Percentiles rank a stretch among this genome's conserved stretches.
These are phyloP conservation scores for Argya squamiceps DNA, from an alignment of 2,797 vertebrate species.

Conservation along the genomic window DNA sequence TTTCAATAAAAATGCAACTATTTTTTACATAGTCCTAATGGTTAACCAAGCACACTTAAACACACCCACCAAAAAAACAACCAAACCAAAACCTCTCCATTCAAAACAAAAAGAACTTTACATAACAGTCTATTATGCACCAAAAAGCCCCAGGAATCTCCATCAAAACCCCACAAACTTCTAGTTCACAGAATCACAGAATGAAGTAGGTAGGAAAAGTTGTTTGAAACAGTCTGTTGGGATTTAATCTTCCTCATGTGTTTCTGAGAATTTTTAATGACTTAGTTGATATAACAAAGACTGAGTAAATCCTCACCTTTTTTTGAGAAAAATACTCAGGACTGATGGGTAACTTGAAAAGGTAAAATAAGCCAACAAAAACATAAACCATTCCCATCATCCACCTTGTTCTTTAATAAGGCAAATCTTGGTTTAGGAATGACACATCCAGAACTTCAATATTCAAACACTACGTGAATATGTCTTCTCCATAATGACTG, in stretches of 20 bases:
- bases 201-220: not conserved
- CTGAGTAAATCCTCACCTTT: conserved; percentile 28
- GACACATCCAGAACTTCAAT: conserved; percentile 50
- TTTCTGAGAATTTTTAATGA: not conserved
- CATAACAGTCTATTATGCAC: not conserved
- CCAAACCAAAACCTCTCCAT: not conserved
- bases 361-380: conserved; percentile 50
- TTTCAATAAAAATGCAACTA: not conserved
- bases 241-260: not conserved
- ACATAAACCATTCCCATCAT: conserved; percentile 15
- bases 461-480: conserved; percentile 60
- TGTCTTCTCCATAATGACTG: conserved; percentile 20
- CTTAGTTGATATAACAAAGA: conserved; percentile 20
- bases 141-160: not conserved
- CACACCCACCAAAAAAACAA: accelerated
- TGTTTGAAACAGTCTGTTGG: not conserved
- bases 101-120: not conserved
- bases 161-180: not conserved
- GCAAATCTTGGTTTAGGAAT: conserved; percentile 40
- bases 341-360: conserved; percentile 25
- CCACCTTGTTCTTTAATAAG: not conserved
- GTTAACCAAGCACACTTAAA: not conserved
- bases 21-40: not conserved
- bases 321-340: conserved; percentile 38
- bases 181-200: not conserved